Evolutionary conservation across 2,113 vertebrate species (phyloP).

Genomic region (Ceratotherium simum): DNA sequence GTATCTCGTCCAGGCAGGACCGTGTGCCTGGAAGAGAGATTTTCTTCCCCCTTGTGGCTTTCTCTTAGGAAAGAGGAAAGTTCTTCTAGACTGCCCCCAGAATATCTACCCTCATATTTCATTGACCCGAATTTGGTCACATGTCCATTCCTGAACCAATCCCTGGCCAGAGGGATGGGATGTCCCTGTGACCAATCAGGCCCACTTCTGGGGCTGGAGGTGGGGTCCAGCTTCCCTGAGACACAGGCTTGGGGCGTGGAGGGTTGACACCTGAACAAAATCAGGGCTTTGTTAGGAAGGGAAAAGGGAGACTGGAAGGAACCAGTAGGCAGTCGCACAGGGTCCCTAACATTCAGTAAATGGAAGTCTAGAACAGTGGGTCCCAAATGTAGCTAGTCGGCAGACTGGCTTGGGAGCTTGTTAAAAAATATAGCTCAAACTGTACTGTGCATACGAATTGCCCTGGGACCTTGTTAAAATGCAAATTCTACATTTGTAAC

Average conservation of each 20-base stretch:
- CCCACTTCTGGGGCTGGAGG: neutral
- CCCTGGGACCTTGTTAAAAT: constrained; percentile 12
- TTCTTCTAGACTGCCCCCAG: neutral
- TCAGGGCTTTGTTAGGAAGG: neutral
- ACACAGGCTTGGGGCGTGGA: neutral
- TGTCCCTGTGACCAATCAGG: neutral
- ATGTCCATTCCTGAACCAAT: neutral
- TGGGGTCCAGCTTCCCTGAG: neutral
- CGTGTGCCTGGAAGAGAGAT: neutral
- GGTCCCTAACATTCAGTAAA: neutral
- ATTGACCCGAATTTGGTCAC: constrained; percentile 19
- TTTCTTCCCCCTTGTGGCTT: neutral
- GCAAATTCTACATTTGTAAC: neutral
- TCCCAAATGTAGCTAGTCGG: neutral
- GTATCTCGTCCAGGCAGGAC: neutral
- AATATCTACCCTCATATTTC: neutral
- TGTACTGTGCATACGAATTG: neutral
- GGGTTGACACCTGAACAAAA: neutral
- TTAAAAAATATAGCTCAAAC: neutral
- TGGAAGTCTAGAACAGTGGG: neutral
- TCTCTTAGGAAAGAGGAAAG: neutral
- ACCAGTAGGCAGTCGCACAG: neutral
- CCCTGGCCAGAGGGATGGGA: neutral
- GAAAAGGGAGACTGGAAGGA: neutral
- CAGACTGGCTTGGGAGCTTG: neutral